Evolutionary conservation across 2,888 invertebrate species (phyloP).

Genomic region (Patella ulyssiponensis): DNA sequence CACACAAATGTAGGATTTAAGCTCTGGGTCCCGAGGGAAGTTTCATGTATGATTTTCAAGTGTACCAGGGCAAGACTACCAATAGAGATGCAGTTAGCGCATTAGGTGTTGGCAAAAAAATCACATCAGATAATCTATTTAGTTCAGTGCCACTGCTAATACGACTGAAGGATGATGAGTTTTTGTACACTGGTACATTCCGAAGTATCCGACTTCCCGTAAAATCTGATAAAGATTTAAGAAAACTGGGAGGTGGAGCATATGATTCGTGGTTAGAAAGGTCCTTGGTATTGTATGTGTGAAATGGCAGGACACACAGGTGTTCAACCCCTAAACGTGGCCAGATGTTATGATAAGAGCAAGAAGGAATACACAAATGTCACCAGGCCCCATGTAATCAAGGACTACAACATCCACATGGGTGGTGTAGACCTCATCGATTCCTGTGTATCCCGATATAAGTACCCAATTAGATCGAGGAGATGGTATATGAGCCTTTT

Average conservation of each 20-base stretch:
- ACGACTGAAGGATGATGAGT: neutral
- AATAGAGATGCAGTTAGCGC: too few species aligned
- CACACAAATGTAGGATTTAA: constrained; percentile 33
- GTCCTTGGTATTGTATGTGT: neutral
- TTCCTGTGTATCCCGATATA: neutral
- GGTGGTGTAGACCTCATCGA: neutral
- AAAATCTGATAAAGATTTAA: neutral
- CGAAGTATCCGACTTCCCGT: neutral
- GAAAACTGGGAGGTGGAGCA: neutral
- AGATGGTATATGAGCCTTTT: neutral
- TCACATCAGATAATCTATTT: neutral
- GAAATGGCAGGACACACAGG: neutral
- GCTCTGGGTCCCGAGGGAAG: constrained; percentile 14
- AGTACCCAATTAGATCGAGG: neutral
- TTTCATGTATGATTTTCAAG: too few species aligned
- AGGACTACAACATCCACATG: neutral
- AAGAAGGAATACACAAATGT: neutral
- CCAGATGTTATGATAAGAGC: neutral
- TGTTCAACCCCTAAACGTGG: neutral
- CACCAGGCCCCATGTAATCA: neutral
- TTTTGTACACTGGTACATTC: neutral
- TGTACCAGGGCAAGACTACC: too few species aligned
- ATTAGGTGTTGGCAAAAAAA: too few species aligned
- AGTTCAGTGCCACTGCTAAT: neutral
- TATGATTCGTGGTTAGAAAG: neutral